Evolutionary conservation across 2,113 vertebrate species (phyloP).

Genomic region (Paramisgurnus dabryanus): DNA sequence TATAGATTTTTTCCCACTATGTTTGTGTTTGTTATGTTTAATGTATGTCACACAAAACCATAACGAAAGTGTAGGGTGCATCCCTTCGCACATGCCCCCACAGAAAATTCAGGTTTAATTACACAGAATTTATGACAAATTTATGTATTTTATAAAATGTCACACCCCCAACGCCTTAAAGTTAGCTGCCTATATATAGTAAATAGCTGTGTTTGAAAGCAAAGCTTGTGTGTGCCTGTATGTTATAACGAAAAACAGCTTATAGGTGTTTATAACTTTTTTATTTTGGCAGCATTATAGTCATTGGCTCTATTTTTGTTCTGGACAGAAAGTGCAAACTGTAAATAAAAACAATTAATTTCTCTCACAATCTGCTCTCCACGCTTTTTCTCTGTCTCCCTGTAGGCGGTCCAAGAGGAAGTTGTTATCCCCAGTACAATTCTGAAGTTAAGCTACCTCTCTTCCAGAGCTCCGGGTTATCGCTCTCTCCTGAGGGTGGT

Average conservation of each 20-base stretch:
- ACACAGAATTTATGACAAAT: too few relatives aligned
- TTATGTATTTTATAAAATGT: too few relatives aligned
- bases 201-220: not conserved
- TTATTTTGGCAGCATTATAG: slow-evolving; percentile 26
- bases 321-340: slow-evolving; percentile 16
- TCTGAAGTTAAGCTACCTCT: slow-evolving; percentile 91
- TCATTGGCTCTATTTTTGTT: slow-evolving; percentile 26
- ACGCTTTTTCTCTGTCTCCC: slow-evolving; percentile 1
- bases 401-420: slow-evolving; percentile 93
- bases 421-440: slow-evolving; percentile 91
- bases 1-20: too few relatives aligned
- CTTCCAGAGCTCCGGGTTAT: slow-evolving; percentile 91
- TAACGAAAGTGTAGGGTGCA: not conserved
- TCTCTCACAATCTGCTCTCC: not conserved
- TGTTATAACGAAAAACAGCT: not conserved
- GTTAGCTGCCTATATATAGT: not conserved
- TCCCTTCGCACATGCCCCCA: not conserved
- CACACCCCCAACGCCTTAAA: too few relatives aligned
- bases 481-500: slow-evolving; percentile 89
- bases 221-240: slow-evolving; percentile 15
- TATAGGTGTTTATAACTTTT: not conserved
- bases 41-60: too few relatives aligned
- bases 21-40: too few relatives aligned
- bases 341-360: slow-evolving; percentile 43
- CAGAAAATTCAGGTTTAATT: too few relatives aligned